Conservation (phyloP, 2,888 invertebrate species). For the Microdon myrmicae region DNA sequence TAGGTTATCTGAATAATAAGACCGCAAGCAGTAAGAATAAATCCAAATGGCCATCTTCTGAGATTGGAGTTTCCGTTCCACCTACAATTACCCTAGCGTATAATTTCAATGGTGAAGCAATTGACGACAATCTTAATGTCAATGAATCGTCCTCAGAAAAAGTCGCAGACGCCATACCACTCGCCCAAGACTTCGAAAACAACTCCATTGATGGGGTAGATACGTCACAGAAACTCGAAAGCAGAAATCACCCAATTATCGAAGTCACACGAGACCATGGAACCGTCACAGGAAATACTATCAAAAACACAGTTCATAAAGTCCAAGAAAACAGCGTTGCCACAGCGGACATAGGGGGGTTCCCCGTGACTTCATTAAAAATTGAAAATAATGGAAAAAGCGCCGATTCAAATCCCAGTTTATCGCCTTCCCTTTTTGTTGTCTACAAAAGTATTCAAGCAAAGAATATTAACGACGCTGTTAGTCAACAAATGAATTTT, state of each 20-base stretch:
- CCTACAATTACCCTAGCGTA: conserved; percentile 24
- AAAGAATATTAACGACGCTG: conserved; percentile 54
- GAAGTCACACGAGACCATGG: conserved; percentile 10
- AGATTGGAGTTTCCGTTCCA: conserved; percentile 38
- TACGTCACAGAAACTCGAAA: conserved; percentile 45
- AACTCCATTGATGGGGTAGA: conserved; percentile 64
- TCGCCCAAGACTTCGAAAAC: conserved; percentile 64
- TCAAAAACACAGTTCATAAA: conserved; percentile 12
- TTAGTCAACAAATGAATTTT: conserved; percentile 52
- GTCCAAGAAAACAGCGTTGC: conserved; percentile 34
- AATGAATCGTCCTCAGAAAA: conserved; percentile 60
- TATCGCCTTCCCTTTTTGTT: conserved; percentile 31
- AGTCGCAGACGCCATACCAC: conserved; percentile 56
- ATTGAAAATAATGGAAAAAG: conserved; percentile 23
- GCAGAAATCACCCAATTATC: conserved; percentile 5
- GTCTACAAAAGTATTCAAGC: conserved; percentile 50
- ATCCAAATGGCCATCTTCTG: conserved; percentile 61
- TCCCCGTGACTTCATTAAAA: conserved; percentile 20
- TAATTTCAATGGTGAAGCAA: conserved; percentile 21
- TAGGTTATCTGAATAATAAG: conserved; percentile 56
- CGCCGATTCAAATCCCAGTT: conserved; percentile 10
- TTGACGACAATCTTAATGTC: conserved; percentile 33
- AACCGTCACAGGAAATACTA: conserved; percentile 8
- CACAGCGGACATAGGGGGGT: conserved; percentile 37
- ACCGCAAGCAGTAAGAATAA: conserved; percentile 61